Base-by-base conservation (phyloP, 1,140 invertebrate species). In the Delia radicum region DNA sequence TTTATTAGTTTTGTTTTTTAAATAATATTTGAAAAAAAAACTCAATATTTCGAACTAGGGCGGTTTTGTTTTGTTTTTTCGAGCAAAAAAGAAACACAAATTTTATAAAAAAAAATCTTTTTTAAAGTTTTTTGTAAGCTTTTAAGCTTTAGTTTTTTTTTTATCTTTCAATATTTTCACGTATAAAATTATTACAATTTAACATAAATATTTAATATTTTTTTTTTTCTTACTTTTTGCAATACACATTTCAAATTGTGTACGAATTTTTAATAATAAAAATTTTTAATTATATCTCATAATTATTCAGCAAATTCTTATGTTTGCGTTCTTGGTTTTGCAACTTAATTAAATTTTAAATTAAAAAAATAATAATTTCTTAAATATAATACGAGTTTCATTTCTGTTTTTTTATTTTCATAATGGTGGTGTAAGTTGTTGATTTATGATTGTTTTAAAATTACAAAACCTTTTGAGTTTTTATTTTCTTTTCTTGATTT, bases 401-500 rank as follows among this genome's bases (percentile, higher is more conserved):
- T 18, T n/a, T 69, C 2, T 24, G 3, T 69, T 33, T 69, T 69
- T 63, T 55, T 65, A 3, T 21, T 24, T 29, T 67, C 8, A 10
- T 69, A 33, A 31, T 33, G 26, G 65, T 69, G 65, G 65, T 31
- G 18, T 37, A 33, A 18, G 29, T 69, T 69, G 29, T 69, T 21
- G 18, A 21, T 37, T 33, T 69, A 69, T 69, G 65, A 69, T 69
- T 69, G 65, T 69, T 69, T 37, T 69, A 24, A n/a, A 69, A 69
- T 69, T 69, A 69, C 65, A 37, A 69, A 69, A 69, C 65, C 65
- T 37, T 69, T 21, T 1, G 65, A 69, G 65, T 69, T 69, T 63
- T 27, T 21, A 24, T 21, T 33, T 69, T 37, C 24, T 18, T 61
- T 61, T 61, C 6, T 13, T 42, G 12, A 1, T 4, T 55, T 55